Conservation (phyloP, 2,797 vertebrate genomes). For the Channa striata region DNA sequence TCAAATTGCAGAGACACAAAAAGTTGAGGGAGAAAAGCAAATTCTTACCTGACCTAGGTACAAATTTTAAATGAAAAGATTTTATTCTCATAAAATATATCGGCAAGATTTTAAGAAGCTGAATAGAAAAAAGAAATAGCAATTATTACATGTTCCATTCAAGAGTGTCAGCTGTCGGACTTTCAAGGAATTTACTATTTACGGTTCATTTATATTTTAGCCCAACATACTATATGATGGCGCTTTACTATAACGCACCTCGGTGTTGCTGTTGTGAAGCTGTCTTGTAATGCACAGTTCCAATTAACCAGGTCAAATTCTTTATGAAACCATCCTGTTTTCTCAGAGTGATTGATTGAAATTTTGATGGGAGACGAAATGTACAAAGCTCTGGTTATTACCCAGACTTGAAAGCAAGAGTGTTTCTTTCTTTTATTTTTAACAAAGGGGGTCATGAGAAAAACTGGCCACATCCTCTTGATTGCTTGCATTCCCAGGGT, state of each 20-base stretch:
- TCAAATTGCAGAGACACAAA: too few relatives aligned
- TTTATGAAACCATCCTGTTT: constrained; percentile 36
- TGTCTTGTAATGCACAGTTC: constrained; percentile 40
- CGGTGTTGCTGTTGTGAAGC: constrained; percentile 30
- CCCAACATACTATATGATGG: background rate
- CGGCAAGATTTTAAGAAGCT: background rate
- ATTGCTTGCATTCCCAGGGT: constrained; percentile 71
- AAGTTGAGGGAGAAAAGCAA: too few relatives aligned
- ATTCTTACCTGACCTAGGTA: background rate
- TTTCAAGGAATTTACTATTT: background rate
- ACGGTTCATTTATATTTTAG: background rate
- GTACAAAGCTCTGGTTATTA: constrained; percentile 53
- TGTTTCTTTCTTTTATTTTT: constrained; percentile 10
- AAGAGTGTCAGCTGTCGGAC: background rate
- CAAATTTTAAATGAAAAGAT: background rate
- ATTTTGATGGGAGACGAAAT: constrained; percentile 53
- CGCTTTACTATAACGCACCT: constrained; percentile 9
- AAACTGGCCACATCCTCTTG: constrained; percentile 76
- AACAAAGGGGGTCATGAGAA: constrained; percentile 74
- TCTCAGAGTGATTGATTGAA: constrained; percentile 55
- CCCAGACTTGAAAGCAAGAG: background rate
- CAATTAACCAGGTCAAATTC: constrained; percentile 58
- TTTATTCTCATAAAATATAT: background rate
- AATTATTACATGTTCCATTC: background rate
- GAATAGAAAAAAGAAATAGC: background rate